These are phyloP conservation scores for Mnemiopsis leidyi DNA, from an alignment of 37 sponge, comb jelly and placozoan species.

Conservation along the genomic window DNA sequence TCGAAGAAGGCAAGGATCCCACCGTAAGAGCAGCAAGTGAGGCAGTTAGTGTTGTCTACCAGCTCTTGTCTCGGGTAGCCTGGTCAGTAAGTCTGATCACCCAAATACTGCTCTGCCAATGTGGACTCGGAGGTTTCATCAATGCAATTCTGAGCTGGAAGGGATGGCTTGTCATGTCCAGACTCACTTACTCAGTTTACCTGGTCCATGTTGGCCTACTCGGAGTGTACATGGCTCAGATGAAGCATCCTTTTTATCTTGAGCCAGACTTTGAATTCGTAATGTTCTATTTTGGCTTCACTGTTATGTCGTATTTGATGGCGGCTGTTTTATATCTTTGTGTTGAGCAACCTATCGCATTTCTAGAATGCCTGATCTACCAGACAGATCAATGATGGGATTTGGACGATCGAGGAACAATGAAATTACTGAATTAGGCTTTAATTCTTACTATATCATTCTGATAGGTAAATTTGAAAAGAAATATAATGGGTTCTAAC, in stretches of 20 bases:
- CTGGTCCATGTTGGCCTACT: neutral
- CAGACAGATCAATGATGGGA: no score
- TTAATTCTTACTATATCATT: no score
- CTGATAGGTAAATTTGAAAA: no score
- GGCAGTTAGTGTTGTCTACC: neutral
- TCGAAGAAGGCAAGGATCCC: neutral
- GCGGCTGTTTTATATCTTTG: neutral
- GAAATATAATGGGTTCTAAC: no score
- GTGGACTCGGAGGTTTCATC: neutral
- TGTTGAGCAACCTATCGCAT: slow-evolving; percentile 1
- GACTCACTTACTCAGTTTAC: slow-evolving; percentile 18
- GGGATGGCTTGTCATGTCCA: neutral
- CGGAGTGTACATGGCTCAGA: neutral
- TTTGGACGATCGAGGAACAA: no score
- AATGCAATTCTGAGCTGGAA: neutral
- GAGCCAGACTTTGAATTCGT: neutral
- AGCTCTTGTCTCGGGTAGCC: neutral
- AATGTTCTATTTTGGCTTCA: neutral
- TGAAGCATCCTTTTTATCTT: neutral
- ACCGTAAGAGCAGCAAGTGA: neutral
- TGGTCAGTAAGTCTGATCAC: neutral
- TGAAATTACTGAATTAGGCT: no score
- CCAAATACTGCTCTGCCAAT: neutral
- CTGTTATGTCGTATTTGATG: neutral
- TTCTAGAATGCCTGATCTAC: neutral